These are phyloP conservation scores for Porites evermanni DNA, from an alignment of 92 coral and sea anemone species.

Conservation along the genomic window DNA sequence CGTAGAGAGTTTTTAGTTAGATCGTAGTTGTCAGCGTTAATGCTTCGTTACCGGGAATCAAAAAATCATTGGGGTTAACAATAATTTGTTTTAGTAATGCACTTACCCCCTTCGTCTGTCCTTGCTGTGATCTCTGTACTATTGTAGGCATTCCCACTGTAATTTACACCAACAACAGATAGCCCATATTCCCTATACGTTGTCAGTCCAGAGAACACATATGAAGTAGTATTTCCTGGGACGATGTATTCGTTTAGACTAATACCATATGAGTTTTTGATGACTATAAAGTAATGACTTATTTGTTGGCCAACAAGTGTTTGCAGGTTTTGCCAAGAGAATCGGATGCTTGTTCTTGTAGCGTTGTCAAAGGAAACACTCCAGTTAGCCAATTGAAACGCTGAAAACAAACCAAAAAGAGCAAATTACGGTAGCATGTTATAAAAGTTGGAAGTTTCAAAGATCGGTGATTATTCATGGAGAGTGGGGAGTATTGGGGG, in stretches of 20 bases:
- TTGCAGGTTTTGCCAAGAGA: constrained; percentile 6
- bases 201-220: neutral
- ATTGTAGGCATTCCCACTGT: neutral
- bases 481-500: too few species aligned
- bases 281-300: neutral
- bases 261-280: constrained; percentile 5
- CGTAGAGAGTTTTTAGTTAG: too few species aligned
- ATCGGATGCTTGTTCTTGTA: neutral
- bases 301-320: neutral
- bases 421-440: too few species aligned
- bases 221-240: neutral
- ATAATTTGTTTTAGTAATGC: neutral
- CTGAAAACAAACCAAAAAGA: neutral
- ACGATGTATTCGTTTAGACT: neutral
- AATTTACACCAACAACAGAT: neutral
- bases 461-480: too few species aligned
- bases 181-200: neutral
- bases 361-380: neutral
- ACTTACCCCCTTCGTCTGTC: constrained; percentile 23
- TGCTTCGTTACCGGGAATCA: too few species aligned
- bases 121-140: neutral
- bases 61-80: too few species aligned
- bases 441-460: too few species aligned
- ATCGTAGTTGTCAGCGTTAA: too few species aligned
- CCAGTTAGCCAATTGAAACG: constrained; percentile 7